Evolutionary conservation across 1,140 invertebrate species (phyloP), one percentile per base, ranked within the genome.

Genomic region (Papilio helenus): DNA sequence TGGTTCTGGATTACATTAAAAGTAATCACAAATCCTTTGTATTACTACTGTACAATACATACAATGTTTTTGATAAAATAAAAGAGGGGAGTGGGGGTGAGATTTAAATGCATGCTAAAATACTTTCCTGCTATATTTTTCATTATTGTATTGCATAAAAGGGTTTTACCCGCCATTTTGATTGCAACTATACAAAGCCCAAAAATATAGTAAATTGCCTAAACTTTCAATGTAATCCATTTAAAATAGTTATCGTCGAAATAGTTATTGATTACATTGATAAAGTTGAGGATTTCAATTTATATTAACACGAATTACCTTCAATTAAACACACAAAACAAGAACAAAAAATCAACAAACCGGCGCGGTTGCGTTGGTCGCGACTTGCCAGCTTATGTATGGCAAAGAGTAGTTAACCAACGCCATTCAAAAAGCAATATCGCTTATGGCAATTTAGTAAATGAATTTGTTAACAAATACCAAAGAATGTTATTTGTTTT

Each of bases 121-220:
- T 55, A 55, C 2, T 55, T 5, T n/a, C 51, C 18, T 16, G 26
- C 26, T 7, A 29, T 29, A 26, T 3, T 34, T 68, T 68, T 29
- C 23, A 68, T 4, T 16, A 68, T 34, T 26, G 9, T 1, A 68
- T 29, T 68, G 51, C 5, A 42, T 68, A 81, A 78, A 79, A 80
- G 82, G 80, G 72, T 76, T 80, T 80, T 80, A 80, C 85, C 84
- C 88, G 88, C 88, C 88, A 89, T 89, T 89, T 89, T 89, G 88
- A 84, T 82, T 85, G 46, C 29, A 79, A 74, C 29, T 39, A 82
- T 44, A 79, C 72, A 72, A 77, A 58, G 26, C 73, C 44, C 29
- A 49, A 51, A 76, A 29, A 5, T 55, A 51, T 8, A 18, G 73
- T 55, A 51, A 51, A 55, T 18, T 55, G 14, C 55, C 20, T 46